Percentiles rank a stretch among this genome's conserved stretches.
phyloP scores from a whole-genome alignment of 2,113 vertebrate genomes.

The Gasterosteus aculeatus region DNA sequence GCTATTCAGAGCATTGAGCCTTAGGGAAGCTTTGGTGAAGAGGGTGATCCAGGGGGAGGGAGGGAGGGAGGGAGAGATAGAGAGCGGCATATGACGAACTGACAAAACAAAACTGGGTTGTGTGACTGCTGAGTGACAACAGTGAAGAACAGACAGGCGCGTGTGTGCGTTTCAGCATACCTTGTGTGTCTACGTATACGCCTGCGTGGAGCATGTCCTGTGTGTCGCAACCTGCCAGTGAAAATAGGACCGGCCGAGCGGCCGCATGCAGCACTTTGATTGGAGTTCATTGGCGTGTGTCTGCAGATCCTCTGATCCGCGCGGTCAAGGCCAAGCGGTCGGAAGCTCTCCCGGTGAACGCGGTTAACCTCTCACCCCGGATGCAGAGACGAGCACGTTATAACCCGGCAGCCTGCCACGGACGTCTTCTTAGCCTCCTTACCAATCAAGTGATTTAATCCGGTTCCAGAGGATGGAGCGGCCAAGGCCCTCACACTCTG shows the following conservation, averaged over 20 bases:
- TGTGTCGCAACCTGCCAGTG: slow-evolving; percentile 29
- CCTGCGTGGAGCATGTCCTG: not conserved
- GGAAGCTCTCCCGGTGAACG: slow-evolving; percentile 53
- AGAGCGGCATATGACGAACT: slow-evolving; percentile 44
- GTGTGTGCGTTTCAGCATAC: slow-evolving; percentile 20
- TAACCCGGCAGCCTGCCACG: slow-evolving; percentile 49
- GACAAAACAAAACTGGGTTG: slow-evolving; percentile 65
- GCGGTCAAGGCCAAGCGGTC: slow-evolving; percentile 57
- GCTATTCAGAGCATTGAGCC: slow-evolving; percentile 48
- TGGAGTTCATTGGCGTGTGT: slow-evolving; percentile 47
- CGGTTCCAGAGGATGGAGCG: slow-evolving; percentile 58
- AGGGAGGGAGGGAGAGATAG: not conserved
- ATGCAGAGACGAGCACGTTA: slow-evolving; percentile 38
- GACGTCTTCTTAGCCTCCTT: slow-evolving; percentile 44
- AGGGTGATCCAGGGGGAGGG: slow-evolving; percentile 27
- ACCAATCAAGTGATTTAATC: slow-evolving; percentile 73
- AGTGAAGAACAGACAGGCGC: slow-evolving; percentile 30
- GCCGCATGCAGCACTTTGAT: slow-evolving; percentile 46
- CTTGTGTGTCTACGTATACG: not conserved
- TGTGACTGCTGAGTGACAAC: slow-evolving; percentile 46
- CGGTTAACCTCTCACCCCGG: slow-evolving; percentile 62
- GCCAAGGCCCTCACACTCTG: slow-evolving; percentile 60
- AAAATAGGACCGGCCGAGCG: slow-evolving; percentile 49
- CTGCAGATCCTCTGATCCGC: slow-evolving; percentile 56
- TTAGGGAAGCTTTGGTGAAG: slow-evolving; percentile 28